A percentile compares a stretch with the other conserved stretches of the same genome.
Conservation (phyloP, 2,888 invertebrate genomes). For the Cacoxenus indagator region DNA sequence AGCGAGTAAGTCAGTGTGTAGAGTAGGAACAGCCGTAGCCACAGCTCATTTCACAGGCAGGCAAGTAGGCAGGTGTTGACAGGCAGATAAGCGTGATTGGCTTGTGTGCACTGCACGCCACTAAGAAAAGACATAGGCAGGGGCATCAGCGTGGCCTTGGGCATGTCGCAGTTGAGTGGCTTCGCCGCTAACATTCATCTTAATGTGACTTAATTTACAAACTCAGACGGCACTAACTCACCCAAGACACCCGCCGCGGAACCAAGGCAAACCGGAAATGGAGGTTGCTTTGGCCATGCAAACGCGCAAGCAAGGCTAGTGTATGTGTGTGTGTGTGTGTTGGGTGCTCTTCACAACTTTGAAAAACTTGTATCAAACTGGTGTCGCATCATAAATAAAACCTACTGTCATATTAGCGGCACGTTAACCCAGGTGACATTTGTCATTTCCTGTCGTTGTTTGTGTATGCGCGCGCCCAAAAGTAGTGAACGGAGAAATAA, state of each 20-base stretch:
- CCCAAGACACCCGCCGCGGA: not conserved
- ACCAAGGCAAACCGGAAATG: not conserved
- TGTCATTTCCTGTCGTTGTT: conserved; percentile 39
- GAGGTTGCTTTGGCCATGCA: not conserved
- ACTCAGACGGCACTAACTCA: conserved; percentile 14
- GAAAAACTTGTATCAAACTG: not conserved
- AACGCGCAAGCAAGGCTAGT: no score
- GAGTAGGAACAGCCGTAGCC: not conserved
- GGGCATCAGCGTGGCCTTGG: not conserved
- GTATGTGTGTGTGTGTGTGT: no score
- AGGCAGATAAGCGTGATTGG: conserved; percentile 40
- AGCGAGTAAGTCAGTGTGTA: not conserved
- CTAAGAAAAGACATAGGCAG: no score
- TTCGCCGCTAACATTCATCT: conserved; percentile 39
- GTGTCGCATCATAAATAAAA: not conserved
- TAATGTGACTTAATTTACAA: conserved; percentile 52
- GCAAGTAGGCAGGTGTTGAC: conserved; percentile 24
- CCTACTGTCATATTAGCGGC: not conserved
- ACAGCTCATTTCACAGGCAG: conserved; percentile 2
- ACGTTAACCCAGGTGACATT: conserved; percentile 36
- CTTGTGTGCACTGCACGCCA: not conserved
- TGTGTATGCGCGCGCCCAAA: conserved; percentile 1
- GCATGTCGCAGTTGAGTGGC: no score
- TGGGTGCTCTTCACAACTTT: no score
- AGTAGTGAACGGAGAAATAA: conserved; percentile 9